Conservation (phyloP, 1,140 invertebrate species). For the Acromyrmex heyeri region DNA sequence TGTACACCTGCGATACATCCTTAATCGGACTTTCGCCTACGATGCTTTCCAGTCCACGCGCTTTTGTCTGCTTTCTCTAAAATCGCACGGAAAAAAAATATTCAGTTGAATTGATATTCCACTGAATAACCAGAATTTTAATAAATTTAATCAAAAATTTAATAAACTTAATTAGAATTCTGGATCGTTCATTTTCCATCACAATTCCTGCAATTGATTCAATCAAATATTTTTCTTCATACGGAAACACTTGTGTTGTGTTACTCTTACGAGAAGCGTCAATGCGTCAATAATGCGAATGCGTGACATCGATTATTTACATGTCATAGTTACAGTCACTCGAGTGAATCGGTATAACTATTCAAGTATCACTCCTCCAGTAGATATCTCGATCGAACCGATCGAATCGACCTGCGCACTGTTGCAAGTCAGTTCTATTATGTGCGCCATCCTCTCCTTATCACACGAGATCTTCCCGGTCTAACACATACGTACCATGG, state of each 20-base stretch:
- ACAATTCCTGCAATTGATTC: too few species aligned
- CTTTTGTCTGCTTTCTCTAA: too few species aligned
- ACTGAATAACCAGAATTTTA: too few species aligned
- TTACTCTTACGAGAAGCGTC: not conserved
- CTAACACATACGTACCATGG: conserved; percentile 19
- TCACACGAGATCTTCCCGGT: conserved; percentile 53
- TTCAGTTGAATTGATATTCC: too few species aligned
- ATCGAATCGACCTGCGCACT: not conserved
- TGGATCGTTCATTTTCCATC: too few species aligned
- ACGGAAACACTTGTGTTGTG: not conserved
- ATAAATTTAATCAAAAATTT: too few species aligned
- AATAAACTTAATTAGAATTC: too few species aligned
- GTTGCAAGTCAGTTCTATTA: conserved; percentile 25
- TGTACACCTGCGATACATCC: too few species aligned
- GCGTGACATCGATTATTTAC: not conserved
- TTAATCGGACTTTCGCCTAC: too few species aligned
- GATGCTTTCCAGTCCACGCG: not conserved
- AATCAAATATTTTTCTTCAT: too few species aligned
- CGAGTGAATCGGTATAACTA: too few species aligned
- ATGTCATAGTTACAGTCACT: not conserved
- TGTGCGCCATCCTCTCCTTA: conserved; percentile 21
- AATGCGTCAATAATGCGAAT: not conserved
- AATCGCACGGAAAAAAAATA: too few species aligned
- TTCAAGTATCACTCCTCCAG: conserved; percentile 4
- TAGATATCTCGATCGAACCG: conserved; percentile 2